Conservation (phyloP, 2,113 vertebrate species). For the Zosterops japonicus region DNA sequence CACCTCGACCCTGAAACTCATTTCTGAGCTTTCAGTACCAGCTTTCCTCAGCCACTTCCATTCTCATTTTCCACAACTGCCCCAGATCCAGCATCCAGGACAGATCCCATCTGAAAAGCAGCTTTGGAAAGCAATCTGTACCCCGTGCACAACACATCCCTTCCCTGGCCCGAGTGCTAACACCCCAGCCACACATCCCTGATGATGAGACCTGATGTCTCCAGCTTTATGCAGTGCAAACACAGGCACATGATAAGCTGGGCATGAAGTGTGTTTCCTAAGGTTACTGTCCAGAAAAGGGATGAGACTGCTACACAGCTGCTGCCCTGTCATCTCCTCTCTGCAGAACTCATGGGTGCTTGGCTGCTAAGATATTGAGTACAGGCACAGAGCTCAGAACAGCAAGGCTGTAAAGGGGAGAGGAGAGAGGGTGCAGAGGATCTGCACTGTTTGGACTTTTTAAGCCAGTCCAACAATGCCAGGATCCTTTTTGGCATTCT, state of each 20-base stretch:
- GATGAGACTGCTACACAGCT: background rate
- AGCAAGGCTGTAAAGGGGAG: background rate
- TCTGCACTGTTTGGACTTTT: fast-evolving
- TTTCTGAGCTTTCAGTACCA: background rate
- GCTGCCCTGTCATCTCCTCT: background rate
- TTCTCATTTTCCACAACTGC: background rate
- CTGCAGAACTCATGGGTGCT: background rate
- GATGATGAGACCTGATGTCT: background rate
- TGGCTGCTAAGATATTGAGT: background rate
- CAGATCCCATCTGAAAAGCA: background rate
- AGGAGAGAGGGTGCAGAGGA: background rate
- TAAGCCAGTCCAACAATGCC: background rate
- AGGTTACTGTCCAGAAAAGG: background rate
- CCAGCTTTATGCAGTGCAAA: background rate
- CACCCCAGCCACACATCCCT: background rate
- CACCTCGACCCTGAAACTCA: background rate
- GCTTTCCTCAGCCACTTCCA: background rate
- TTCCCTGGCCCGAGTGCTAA: background rate
- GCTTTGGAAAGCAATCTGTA: background rate
- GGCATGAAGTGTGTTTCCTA: background rate
- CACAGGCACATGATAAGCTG: background rate
- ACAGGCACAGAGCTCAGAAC: background rate
- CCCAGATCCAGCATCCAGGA: background rate
- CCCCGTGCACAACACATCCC: fast-evolving
- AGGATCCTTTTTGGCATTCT: background rate